Evolutionary conservation across 2,797 vertebrate species (phyloP), one percentile per base, ranked within the genome.

Genomic region (Meda fulgida): DNA sequence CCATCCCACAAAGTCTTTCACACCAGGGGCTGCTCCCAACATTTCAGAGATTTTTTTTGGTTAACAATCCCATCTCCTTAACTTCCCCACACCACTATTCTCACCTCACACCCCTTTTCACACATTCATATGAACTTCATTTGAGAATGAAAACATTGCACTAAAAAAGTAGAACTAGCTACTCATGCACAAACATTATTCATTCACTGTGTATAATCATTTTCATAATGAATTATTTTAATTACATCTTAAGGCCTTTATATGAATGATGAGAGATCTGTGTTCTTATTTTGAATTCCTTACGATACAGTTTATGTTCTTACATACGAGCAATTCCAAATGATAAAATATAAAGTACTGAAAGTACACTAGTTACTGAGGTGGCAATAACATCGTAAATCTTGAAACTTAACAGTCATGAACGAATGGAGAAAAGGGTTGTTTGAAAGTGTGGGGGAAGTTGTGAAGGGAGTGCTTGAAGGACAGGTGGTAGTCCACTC

Each of bases 401-500:
- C 75, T 40, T 58, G 5, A 70, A 78, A 84, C 48, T 40, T 84
- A 43, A 29, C 21, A 77, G 31, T 84, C n/a, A 38, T 77, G 70
- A 83, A 77, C 53, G 36, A 60, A 53, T 55, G 80, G 67, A 70
- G 76, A 69, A 65, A 65, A 65, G 16, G 16, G 51, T 69, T 76
- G 78, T 69, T 78, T 83, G 81, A 93, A 95, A 93, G 86, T 85
- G 92, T 94, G 94, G 88, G 91, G 91, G 78, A 90, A 91, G 91
- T 67, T 82, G 71, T 76, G 77, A 18, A 46, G 84, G 87, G 81
- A 87, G 86, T 88, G 85, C 88, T 90, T 89, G 55, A 92, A 92
- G 93, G 94, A 95, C 95, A 96, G 95, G 95, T 95, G 95, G 94
- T 92, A 94, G 91, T 88, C 91, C 92, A 92, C 91, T 91, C 92